phyloP scores from a whole-genome alignment of 1,140 invertebrate species.

The Zaprionus capensis region DNA sequence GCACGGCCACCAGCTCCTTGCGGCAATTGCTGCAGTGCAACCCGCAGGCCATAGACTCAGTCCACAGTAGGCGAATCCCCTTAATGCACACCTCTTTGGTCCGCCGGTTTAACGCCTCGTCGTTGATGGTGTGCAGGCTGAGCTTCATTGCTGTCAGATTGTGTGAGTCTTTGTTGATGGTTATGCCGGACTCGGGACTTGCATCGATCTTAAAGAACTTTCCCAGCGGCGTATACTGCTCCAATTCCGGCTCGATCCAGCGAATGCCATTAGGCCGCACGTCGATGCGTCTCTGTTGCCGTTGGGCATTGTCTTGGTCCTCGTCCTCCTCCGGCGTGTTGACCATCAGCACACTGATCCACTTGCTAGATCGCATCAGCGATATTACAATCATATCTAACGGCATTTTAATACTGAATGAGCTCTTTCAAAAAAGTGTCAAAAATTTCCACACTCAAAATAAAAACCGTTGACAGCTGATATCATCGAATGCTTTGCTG shows the following conservation, averaged over 20 bases:
- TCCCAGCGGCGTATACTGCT: constrained; percentile 43
- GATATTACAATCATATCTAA: constrained; percentile 47
- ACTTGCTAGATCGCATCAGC: constrained; percentile 13
- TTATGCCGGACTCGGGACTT: background rate
- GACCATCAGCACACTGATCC: constrained; percentile 48
- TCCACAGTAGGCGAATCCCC: constrained; percentile 13
- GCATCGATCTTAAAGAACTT: constrained; percentile 36
- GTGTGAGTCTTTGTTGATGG: background rate
- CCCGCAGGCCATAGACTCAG: background rate
- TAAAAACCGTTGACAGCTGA: background rate
- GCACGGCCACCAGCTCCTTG: constrained; percentile 20
- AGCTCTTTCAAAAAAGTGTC: background rate
- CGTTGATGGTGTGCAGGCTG: constrained; percentile 1
- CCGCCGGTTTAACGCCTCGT: constrained; percentile 4
- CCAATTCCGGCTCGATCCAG: constrained; percentile 34
- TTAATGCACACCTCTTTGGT: constrained; percentile 13
- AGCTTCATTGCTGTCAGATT: constrained; percentile 32
- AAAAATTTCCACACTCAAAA: background rate
- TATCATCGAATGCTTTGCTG: background rate
- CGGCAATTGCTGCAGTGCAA: constrained; percentile 51
- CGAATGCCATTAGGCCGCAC: constrained; percentile 32
- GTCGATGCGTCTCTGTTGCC: constrained; percentile 2
- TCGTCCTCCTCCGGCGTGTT: constrained; percentile 37
- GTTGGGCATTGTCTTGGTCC: background rate
- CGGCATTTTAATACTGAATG: constrained; percentile 36